These are phyloP conservation scores for Siniperca undulata DNA, from an alignment of 2,797 vertebrate species.

Conservation along the genomic window DNA sequence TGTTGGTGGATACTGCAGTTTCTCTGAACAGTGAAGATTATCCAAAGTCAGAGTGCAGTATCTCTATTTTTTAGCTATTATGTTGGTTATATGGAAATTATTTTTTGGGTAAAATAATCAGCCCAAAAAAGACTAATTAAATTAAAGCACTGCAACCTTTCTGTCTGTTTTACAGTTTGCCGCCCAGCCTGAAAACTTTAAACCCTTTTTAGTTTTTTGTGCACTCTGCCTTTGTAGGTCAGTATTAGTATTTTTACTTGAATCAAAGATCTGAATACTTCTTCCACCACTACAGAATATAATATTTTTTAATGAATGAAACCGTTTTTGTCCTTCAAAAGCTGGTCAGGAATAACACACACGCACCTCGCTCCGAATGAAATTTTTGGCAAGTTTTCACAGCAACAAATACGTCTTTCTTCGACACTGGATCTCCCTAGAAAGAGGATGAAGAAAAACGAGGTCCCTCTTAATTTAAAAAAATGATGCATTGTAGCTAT, in stretches of 20 bases:
- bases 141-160: too few species aligned
- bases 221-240: too few species aligned
- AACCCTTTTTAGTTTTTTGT: too few species aligned
- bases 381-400: slow-evolving; percentile 84
- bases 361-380: slow-evolving; percentile 75
- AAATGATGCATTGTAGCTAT: background rate
- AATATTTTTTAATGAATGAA: background rate
- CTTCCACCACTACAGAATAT: background rate
- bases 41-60: background rate
- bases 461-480: background rate
- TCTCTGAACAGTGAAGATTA: background rate
- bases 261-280: background rate
- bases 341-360: background rate
- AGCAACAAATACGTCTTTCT: slow-evolving; percentile 78
- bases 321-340: background rate
- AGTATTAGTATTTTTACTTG: background rate
- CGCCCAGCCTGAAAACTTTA: too few species aligned
- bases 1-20: background rate
- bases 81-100: background rate
- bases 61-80: background rate
- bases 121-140: background rate
- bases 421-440: slow-evolving; percentile 70
- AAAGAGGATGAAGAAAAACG: slow-evolving; percentile 2
- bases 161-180: too few species aligned
- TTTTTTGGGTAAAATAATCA: background rate